A percentile compares a stretch with the other conserved stretches of the same genome.
phyloP scores from a whole-genome alignment of 2,797 vertebrate species.

The Centroberyx gerrardi region DNA sequence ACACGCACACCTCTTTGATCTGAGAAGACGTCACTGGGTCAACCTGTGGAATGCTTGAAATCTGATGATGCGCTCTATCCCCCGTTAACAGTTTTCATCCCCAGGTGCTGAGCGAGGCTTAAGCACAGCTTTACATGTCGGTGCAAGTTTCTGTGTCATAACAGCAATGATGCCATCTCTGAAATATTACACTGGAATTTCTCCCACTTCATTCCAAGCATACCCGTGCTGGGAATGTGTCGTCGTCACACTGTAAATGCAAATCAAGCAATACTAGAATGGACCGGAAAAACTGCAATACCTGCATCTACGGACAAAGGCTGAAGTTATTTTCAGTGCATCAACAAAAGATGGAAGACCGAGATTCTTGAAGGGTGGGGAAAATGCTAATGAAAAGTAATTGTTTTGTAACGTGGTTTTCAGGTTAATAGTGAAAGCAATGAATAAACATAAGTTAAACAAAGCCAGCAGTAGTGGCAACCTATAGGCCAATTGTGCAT shows the following conservation, averaged over 20 bases:
- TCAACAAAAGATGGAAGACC: not conserved
- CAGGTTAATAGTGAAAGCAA: too few relatives aligned
- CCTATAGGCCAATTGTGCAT: too few relatives aligned
- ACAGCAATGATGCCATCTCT: conserved; percentile 60
- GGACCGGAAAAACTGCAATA: conserved; percentile 9
- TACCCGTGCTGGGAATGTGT: conserved; percentile 40
- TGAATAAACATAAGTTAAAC: too few relatives aligned
- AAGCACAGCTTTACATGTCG: conserved; percentile 53
- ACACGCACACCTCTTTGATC: conserved; percentile 36
- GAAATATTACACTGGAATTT: conserved; percentile 66
- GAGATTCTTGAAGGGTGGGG: not conserved
- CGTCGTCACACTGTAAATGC: conserved; percentile 14
- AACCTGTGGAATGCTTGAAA: conserved; percentile 46
- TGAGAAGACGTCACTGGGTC: conserved; percentile 54
- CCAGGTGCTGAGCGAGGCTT: conserved; percentile 28
- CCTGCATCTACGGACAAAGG: not conserved
- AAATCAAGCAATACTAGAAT: conserved; percentile 34
- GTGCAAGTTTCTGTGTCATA: conserved; percentile 61
- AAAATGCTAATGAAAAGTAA: not conserved
- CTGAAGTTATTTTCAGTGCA: not conserved
- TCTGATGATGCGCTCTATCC: conserved; percentile 42
- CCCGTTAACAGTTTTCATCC: conserved; percentile 34
- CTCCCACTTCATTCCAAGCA: conserved; percentile 50
- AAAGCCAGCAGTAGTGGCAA: too few relatives aligned
- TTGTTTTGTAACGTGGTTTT: too few relatives aligned